Percentiles rank a stretch among this genome's conserved stretches.
These are phyloP conservation scores for Montifringilla adamsi DNA, from an alignment of 2,113 vertebrate species.

Conservation along the genomic window DNA sequence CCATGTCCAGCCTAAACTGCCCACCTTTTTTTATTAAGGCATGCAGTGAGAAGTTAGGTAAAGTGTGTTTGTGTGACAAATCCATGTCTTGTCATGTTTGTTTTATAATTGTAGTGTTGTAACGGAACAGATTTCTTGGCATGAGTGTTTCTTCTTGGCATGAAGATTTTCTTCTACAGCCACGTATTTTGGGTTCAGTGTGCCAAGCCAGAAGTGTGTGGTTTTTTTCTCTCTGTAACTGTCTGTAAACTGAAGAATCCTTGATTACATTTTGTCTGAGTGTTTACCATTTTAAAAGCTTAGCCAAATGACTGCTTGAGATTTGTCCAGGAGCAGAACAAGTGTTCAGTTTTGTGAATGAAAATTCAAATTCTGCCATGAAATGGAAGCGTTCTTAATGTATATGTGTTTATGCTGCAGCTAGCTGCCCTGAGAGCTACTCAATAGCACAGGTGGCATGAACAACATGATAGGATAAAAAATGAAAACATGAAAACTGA, in stretches of 20 bases:
- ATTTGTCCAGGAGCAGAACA: background rate
- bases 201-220: background rate
- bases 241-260: slow-evolving; percentile 1
- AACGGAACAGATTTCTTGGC: slow-evolving; percentile 15
- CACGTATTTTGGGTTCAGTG: background rate
- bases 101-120: background rate
- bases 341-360: background rate
- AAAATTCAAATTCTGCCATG: background rate
- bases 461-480: background rate
- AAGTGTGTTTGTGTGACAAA: background rate
- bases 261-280: background rate
- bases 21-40: background rate
- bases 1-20: background rate
- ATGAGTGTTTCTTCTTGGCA: background rate
- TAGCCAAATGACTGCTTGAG: background rate
- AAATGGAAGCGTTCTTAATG: background rate
- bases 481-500: background rate
- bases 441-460: background rate
- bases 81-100: background rate
- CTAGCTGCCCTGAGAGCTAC: background rate
- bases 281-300: background rate
- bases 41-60: background rate
- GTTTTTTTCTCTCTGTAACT: background rate
- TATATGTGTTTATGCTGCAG: background rate
- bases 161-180: background rate